Percentiles rank a stretch among this genome's conserved stretches.
Evolutionary conservation across 2,797 vertebrate genomes (phyloP).

Genomic region (Etheostoma nigrum): DNA sequence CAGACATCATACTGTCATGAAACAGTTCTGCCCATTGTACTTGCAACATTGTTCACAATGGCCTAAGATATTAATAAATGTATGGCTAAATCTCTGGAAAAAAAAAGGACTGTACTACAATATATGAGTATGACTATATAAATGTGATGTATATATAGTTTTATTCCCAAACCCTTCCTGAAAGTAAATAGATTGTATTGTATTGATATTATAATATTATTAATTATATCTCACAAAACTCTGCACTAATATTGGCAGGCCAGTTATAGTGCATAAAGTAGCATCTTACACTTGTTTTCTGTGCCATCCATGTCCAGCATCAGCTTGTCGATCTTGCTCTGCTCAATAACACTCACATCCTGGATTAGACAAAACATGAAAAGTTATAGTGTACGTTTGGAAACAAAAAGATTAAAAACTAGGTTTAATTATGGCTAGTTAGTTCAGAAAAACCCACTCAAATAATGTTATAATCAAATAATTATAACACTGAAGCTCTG

Average conservation of each 20-base stretch:
- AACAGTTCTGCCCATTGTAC: not conserved
- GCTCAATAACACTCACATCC: slow-evolving; percentile 91
- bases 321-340: slow-evolving; percentile 96
- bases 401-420: not conserved
- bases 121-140: no score
- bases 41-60: not conserved
- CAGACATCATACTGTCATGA: not conserved
- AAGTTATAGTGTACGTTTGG: not conserved
- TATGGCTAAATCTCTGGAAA: not conserved
- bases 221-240: not conserved
- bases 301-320: slow-evolving; percentile 99
- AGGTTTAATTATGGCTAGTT: slow-evolving; percentile 26
- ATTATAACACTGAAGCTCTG: not conserved
- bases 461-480: slow-evolving; percentile 22
- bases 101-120: no score
- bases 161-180: not conserved
- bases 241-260: not conserved
- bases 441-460: slow-evolving; percentile 37
- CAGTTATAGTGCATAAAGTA: not conserved
- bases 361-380: slow-evolving; percentile 63
- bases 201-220: no score
- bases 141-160: no score
- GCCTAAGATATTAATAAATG: not conserved
- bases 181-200: no score
- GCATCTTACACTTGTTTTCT: slow-evolving; percentile 94